Percentiles rank a stretch among this genome's conserved stretches.
Conservation (phyloP, 2,888 invertebrate species). For the Drosophila subsilvestris region DNA sequence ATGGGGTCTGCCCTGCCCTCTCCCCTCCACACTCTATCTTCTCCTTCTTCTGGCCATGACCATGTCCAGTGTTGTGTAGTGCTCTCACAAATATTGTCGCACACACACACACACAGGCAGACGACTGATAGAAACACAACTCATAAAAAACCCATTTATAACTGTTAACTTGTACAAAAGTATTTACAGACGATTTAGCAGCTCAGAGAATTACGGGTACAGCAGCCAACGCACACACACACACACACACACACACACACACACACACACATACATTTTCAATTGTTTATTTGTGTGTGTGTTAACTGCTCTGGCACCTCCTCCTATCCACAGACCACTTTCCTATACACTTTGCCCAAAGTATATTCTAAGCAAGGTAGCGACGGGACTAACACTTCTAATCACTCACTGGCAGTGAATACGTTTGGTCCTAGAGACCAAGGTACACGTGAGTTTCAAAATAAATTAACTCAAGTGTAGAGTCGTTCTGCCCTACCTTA, state of each 20-base stretch:
- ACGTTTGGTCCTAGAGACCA: no score
- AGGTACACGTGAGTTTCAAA: no score
- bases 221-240: slow-evolving; percentile 40
- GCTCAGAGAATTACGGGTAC: slow-evolving; percentile 71
- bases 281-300: slow-evolving; percentile 75
- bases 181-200: slow-evolving; percentile 78
- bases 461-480: no score
- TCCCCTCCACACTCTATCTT: neutral
- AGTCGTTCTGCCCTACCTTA: slow-evolving; percentile 4
- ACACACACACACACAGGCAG: slow-evolving; percentile 16
- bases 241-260: no score
- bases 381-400: neutral
- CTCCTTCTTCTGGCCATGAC: slow-evolving; percentile 6
- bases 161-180: slow-evolving; percentile 78
- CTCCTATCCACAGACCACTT: neutral
- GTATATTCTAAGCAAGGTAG: neutral
- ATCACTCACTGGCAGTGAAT: no score
- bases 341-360: neutral
- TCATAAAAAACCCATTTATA: slow-evolving; percentile 79
- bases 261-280: slow-evolving; percentile 55
- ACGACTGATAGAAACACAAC: slow-evolving; percentile 44
- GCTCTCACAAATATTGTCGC: slow-evolving; percentile 66
- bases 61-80: slow-evolving; percentile 38
- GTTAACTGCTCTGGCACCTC: slow-evolving; percentile 24
- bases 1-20: slow-evolving; percentile 34